Conservation (phyloP, 2,113 vertebrate genomes). For the Dermatemys mawii region DNA sequence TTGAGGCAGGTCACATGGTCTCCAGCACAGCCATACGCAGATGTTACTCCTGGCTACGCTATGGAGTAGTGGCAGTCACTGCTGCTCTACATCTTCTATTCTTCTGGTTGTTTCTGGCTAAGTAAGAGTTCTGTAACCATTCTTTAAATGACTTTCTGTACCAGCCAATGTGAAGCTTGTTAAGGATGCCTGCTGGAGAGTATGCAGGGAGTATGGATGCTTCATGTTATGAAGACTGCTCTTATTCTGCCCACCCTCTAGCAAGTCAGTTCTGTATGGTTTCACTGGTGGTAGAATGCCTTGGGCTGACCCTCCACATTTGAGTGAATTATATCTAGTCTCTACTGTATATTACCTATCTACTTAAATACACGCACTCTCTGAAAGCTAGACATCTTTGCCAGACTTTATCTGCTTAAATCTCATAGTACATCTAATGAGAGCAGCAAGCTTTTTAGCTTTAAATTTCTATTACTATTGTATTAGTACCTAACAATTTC, state of each 20-base stretch:
- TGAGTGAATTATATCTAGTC: not conserved
- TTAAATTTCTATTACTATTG: not conserved
- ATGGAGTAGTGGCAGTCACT: not conserved
- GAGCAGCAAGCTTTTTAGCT: not conserved
- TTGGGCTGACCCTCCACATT: not conserved
- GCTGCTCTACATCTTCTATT: not conserved
- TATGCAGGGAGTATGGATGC: not conserved
- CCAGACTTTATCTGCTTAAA: not conserved
- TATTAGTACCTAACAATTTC: not conserved
- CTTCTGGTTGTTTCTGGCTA: not conserved
- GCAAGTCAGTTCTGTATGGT: not conserved
- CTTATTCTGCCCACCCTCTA: not conserved
- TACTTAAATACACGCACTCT: not conserved
- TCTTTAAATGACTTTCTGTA: not conserved
- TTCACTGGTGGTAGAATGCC: not conserved
- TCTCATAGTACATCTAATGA: not conserved
- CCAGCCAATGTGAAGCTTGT: not conserved
- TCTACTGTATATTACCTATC: not conserved
- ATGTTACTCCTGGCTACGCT: not conserved
- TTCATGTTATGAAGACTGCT: not conserved
- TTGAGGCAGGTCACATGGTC: not conserved
- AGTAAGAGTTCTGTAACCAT: not conserved
- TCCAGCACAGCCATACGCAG: not conserved
- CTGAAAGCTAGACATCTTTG: not conserved
- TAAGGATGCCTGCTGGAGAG: not conserved